A percentile compares a stretch with the other conserved stretches of the same genome.
Evolutionary conservation across 2,888 invertebrate species (phyloP).

Genomic region (Drosophila diplacantha): DNA sequence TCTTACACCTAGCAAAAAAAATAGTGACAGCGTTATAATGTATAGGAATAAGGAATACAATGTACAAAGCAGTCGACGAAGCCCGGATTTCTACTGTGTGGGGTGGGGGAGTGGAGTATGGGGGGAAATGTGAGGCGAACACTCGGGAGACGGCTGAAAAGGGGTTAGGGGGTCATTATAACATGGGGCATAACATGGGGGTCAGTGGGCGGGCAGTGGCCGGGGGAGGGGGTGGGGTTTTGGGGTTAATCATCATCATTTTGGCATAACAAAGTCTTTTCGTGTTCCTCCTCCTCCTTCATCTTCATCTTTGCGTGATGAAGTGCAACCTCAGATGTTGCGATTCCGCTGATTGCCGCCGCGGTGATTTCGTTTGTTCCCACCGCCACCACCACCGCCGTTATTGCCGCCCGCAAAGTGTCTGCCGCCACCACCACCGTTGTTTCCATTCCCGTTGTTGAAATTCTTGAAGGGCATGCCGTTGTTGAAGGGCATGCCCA

Average conservation of each 20-base stretch:
- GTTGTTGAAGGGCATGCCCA: slow-evolving; percentile 42
- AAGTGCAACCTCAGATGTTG: slow-evolving; percentile 35
- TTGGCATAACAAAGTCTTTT: slow-evolving; percentile 34
- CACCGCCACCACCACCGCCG: slow-evolving; percentile 18
- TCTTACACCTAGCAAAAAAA: slow-evolving; percentile 31
- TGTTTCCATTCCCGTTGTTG: slow-evolving; percentile 21
- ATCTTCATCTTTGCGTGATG: background rate
- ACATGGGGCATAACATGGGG: slow-evolving; percentile 23
- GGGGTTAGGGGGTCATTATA: slow-evolving; percentile 2
- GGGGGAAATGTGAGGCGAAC: background rate
- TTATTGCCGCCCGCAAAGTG: slow-evolving; percentile 26
- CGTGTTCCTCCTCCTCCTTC: slow-evolving; percentile 2
- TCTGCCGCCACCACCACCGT: slow-evolving; percentile 18
- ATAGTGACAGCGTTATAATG: slow-evolving; percentile 16
- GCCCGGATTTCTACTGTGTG: slow-evolving; percentile 40
- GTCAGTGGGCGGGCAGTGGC: slow-evolving; percentile 4
- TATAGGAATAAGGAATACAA: slow-evolving; percentile 40
- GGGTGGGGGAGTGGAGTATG: background rate
- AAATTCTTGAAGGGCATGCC: slow-evolving; percentile 29
- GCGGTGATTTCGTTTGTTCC: slow-evolving; percentile 50
- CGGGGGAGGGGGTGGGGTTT: background rate
- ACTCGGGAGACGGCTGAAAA: background rate
- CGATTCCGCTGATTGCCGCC: slow-evolving; percentile 52
- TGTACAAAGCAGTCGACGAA: slow-evolving; percentile 61
- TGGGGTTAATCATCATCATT: slow-evolving; percentile 13